Evolutionary conservation across 2,888 invertebrate species (phyloP), one percentile per base, ranked within the genome.

Genomic region (Diaphora mendica): DNA sequence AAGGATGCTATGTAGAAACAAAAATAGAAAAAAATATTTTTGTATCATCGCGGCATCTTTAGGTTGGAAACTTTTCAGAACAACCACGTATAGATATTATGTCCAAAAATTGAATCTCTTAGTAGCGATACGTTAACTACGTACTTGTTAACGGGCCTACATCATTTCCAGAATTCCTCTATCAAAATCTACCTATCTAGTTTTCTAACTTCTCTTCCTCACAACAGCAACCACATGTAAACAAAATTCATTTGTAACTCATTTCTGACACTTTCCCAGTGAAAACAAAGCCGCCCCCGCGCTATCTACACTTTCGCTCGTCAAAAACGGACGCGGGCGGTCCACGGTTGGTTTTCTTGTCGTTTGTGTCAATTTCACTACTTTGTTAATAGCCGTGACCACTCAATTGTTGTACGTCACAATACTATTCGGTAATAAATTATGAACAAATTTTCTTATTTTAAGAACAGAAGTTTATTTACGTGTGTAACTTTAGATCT

Each of bases 281-380:
- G 91, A 91, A 91, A 91, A 91, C 89, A 89, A 89, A 87, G 78
- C 82, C 89, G 85, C 91, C 91, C 84, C 84, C 89, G 85, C 87
- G 64, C 71, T 20, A 64, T 80, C 82, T 76, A 83, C 81, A 81
- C 84, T 83, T 84, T 85, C 82, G 80, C 82, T 76, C 55, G 55
- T 79, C 72, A 68, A 78, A 39, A 78, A 80, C 73, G 72, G 71
- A 80, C 85, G 83, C 42, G 67, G 51, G 75, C 82, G 23, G 71
- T 82, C 80, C 81, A 85, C 79, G 87, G 79, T 80, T 71, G 80
- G 77, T 79, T 77, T 80, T 71, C 75, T 83, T 76, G 84, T 85
- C 82, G 73, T 73, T 77, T 77, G 74, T 64, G 68, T 80, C 71
- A 84, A 81, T 87, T 86, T 86, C 86, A 83, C 88, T 84, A 77